Base-by-base conservation (phyloP, 2,888 invertebrate genomes). In the Agrochola litura region DNA sequence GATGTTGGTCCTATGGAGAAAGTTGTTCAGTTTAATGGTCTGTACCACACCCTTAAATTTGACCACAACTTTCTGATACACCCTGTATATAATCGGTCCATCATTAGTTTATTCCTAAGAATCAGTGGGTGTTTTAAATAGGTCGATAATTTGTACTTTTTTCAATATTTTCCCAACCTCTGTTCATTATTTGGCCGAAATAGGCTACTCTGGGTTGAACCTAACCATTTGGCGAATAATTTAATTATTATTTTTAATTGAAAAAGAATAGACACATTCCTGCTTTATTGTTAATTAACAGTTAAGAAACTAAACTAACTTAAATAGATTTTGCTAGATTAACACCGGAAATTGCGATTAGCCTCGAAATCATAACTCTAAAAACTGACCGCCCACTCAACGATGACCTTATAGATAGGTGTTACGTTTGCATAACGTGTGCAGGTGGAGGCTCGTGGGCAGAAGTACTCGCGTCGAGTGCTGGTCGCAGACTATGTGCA, bases 401-500 rank as follows among this genome's bases (percentile, higher is more conserved):
- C 63, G 86, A 87, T 90, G 89, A 81, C 91, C 91, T 91, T 89
- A 86, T 41, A 73, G 86, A 86, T 89, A 82, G 70, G 54, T 81
- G 52, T 73, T 86, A 85, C 72, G 76, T 89, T 88, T 86, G 81
- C 79, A 83, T 85, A 81, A 85, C 77, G 81, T 84, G 82, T 81
- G 64, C 89, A 97, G 96, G 96, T 96, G 86, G 96, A 96, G 82
- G 92, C 93, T 19, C 94, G 94, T 77, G 96, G 95, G 73, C 98
- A 98, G 91, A 97, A 94, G 19, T 98, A 98, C 91, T 97, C 97
- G 77, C 98, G 98, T 91, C 97, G 97, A 16, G 97, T 99, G 83
- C 97, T 98, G 92, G 98, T 99, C 10, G 99, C 99, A 12, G 98
- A 99, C 94, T 99, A 99, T 90, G 98, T 99, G 75, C 95, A 99